Base-by-base conservation (phyloP, 2,888 invertebrate genomes). In the Drosophila paranaensis region DNA sequence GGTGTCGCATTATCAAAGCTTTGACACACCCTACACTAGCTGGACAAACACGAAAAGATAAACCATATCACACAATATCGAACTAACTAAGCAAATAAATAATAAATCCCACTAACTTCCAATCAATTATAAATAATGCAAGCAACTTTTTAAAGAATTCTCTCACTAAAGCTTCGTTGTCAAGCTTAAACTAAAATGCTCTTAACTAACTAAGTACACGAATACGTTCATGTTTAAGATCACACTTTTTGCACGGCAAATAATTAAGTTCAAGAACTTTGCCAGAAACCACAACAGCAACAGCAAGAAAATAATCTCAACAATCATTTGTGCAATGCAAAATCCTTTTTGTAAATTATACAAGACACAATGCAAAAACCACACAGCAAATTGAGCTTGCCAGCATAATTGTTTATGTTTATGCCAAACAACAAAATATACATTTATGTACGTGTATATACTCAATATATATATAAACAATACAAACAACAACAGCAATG, bases 1-100 rank as follows among this genome's bases (percentile, higher is more conserved):
- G 90, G 91, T 92, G 91, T 92, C 92, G 86, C 92, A 92, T 89
- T 91, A 92, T 82, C 92, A 93, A 92, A 93, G 92, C 90, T 90
- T 93, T 89, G 93, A 93, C 89, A 90, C 91, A 77, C 89, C 91
- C 71, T 85, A 92, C 91, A 90, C 91, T 72, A 82, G 82, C 90
- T 92, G 92, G 92, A 91, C 89, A 88, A 83, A 90, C 75, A 77
- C 71, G 65, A 91, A 88, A 86, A 81, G 51, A 69, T 73, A 69
- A 64, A 76, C 60, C 48, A 55, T 60, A 55, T 48, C 65, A 62
- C 71, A 76, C 76, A 55, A 55, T 48, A 71, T 40, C 55, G 42
- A 80, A 79, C 53, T 67, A 75, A 64, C 45, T 75, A 75, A 72
- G 37, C 39, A 62, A 61, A 61, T 65, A 60, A 54, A 20, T 60